Evolutionary conservation across 2,888 invertebrate genomes (phyloP).

Genomic region (Caenorhabditis uteleia): DNA sequence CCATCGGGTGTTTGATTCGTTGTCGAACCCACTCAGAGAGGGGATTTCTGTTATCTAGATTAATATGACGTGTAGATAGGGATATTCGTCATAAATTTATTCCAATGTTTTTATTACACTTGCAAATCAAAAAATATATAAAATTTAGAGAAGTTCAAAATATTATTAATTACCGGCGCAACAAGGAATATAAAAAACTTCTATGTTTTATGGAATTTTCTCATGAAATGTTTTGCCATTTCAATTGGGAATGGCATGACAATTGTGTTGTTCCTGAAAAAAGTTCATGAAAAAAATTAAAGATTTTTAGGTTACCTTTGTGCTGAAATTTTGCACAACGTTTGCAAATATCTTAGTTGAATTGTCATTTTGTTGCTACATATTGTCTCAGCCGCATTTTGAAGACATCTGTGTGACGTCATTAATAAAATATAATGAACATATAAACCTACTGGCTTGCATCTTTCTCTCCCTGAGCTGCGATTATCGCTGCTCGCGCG

Average conservation of each 20-base stretch:
- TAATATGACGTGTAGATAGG: too few relatives aligned
- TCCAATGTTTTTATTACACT: background rate
- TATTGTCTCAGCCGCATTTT: conserved; percentile 93
- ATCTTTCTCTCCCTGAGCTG: conserved; percentile 64
- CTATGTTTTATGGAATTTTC: conserved; percentile 27
- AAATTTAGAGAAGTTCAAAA: background rate
- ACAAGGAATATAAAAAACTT: background rate
- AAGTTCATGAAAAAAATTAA: background rate
- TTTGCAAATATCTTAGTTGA: conserved; percentile 82
- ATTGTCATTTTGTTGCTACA: conserved; percentile 92
- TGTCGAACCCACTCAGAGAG: background rate
- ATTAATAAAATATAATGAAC: too few relatives aligned
- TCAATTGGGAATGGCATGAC: conserved; percentile 66
- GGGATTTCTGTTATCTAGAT: too few relatives aligned
- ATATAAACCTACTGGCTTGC: conserved; percentile 55
- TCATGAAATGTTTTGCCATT: conserved; percentile 48
- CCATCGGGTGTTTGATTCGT: background rate
- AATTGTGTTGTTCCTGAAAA: conserved; percentile 57
- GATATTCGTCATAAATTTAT: too few relatives aligned
- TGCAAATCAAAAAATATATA: background rate
- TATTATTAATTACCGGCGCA: background rate
- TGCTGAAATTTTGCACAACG: conserved; percentile 56
- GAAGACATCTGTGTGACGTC: conserved; percentile 72
- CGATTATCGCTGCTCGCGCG: conserved; percentile 77
- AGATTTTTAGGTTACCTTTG: conserved; percentile 30